A percentile compares a stretch with the other conserved stretches of the same genome.
Conservation (phyloP, 2,888 invertebrate genomes). For the Ectropis crepuscularia region DNA sequence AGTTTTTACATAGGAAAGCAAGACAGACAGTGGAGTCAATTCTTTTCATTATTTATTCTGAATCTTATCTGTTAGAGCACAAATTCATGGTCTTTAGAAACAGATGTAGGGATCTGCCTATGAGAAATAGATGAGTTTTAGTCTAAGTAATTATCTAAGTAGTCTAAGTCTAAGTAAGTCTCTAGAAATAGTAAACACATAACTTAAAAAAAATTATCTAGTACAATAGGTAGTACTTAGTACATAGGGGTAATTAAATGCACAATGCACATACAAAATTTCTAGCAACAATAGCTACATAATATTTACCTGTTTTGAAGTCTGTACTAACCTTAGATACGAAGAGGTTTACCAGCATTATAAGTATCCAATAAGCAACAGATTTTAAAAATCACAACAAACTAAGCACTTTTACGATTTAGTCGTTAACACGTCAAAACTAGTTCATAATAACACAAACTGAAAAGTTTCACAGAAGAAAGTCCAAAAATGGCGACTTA, state of each 20-base stretch:
- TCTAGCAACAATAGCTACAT: not conserved
- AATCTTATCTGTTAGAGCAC: too few species aligned
- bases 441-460: constrained; percentile 43
- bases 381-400: constrained; percentile 34
- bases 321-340: constrained; percentile 52
- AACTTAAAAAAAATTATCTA: too few species aligned
- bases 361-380: constrained; percentile 20
- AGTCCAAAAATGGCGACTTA: constrained; percentile 62
- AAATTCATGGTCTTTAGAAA: too few species aligned
- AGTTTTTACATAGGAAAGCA: too few species aligned
- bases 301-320: not conserved
- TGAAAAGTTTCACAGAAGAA: constrained; percentile 53
- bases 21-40: too few species aligned
- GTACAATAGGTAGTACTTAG: not conserved
- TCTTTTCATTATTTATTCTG: too few species aligned
- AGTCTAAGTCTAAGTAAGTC: too few species aligned
- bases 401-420: constrained; percentile 32
- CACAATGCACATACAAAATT: not conserved
- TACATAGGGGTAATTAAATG: not conserved
- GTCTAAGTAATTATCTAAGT: too few species aligned
- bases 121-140: too few species aligned
- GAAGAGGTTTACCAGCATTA: constrained; percentile 60
- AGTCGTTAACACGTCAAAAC: constrained; percentile 31
- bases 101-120: too few species aligned
- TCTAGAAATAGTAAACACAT: not conserved